A percentile compares a stretch with the other conserved stretches of the same genome.
phyloP scores from a whole-genome alignment of 2,113 vertebrate genomes.

The Lepus americanus region DNA sequence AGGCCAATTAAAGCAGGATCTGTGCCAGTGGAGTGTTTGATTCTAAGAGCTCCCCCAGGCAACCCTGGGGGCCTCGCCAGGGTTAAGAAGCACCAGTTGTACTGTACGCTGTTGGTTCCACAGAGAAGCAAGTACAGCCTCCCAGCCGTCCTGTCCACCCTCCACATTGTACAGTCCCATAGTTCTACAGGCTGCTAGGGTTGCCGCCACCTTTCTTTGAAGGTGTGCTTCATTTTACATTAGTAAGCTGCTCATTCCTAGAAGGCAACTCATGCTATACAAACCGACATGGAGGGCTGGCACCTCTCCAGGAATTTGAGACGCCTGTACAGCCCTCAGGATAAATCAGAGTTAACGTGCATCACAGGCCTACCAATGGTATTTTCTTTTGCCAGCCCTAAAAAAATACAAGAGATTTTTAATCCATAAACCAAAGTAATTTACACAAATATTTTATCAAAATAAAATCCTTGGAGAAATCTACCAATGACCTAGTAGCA shows the following conservation, averaged over 20 bases:
- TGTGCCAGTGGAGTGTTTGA: background rate
- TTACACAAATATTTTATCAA: background rate
- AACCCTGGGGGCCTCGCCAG: background rate
- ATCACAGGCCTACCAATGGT: background rate
- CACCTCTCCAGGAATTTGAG: background rate
- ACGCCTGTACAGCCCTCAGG: background rate
- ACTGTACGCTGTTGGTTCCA: background rate
- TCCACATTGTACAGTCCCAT: background rate
- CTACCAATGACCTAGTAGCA: background rate
- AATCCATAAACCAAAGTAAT: background rate
- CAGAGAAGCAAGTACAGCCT: background rate
- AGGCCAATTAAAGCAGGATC: background rate
- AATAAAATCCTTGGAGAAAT: background rate
- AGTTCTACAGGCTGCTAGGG: background rate
- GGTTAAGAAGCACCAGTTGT: background rate
- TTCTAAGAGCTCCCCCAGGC: background rate
- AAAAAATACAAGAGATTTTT: background rate
- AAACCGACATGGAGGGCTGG: background rate
- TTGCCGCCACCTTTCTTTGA: background rate
- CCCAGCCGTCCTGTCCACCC: too few relatives aligned
- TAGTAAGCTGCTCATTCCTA: background rate
- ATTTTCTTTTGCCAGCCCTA: constrained; percentile 9
- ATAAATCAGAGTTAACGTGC: background rate
- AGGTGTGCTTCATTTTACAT: background rate
- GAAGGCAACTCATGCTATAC: background rate